Conservation (phyloP, 2,797 vertebrate genomes). For the Etheostoma perlongum region DNA sequence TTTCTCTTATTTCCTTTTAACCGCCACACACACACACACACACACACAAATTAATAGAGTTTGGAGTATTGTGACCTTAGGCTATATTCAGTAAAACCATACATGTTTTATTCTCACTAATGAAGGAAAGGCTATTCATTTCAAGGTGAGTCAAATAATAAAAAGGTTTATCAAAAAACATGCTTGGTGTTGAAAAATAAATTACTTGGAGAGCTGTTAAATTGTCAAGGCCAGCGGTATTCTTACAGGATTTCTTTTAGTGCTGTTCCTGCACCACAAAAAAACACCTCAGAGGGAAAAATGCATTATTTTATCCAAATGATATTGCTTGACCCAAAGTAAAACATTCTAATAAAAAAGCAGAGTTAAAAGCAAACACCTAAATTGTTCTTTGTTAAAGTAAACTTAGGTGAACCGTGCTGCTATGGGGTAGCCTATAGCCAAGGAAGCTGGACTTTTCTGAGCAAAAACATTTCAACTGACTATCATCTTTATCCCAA, state of each 20-base stretch:
- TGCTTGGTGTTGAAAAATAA: constrained; percentile 51
- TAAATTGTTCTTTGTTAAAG: constrained; percentile 23
- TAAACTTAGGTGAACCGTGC: background rate
- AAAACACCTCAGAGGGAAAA: constrained; percentile 18
- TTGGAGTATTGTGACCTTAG: constrained; percentile 55
- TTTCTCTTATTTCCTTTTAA: background rate
- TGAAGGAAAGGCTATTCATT: constrained; percentile 61
- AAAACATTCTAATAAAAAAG: constrained; percentile 37
- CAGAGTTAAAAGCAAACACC: constrained; percentile 31
- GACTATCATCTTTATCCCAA: background rate
- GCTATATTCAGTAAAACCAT: constrained; percentile 56
- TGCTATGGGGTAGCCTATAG: background rate
- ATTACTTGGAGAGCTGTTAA: constrained; percentile 56
- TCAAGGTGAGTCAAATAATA: constrained; percentile 70
- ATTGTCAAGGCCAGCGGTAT: constrained; percentile 47
- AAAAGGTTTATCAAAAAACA: constrained; percentile 40
- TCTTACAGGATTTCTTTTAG: constrained; percentile 37
- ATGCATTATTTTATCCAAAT: constrained; percentile 38
- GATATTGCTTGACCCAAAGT: constrained; percentile 29
- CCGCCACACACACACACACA: constrained; percentile 4
- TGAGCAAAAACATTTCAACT: background rate
- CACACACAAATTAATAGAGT: constrained; percentile 51
- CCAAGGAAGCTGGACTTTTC: background rate
- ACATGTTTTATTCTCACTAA: constrained; percentile 59
- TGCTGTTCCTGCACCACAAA: constrained; percentile 8